Base-by-base conservation (phyloP, 2,113 vertebrate genomes). In the Deroptyus accipitrinus region DNA sequence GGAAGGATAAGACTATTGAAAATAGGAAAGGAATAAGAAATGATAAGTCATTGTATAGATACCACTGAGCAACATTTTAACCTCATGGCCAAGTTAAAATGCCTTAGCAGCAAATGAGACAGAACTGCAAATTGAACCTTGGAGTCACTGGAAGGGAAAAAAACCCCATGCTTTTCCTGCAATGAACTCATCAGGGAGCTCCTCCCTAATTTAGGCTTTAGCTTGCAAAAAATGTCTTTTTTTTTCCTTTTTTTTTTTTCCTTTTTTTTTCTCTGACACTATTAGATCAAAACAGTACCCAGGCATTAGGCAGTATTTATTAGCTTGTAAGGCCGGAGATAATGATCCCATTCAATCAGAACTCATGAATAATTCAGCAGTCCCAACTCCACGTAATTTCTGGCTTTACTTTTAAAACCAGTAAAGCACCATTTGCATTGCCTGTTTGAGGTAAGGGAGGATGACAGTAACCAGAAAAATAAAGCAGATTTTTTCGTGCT, bases 301-400 rank as follows among this genome's bases (percentile, higher is more conserved):
- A 97, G 94, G 97, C 97, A 97, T 97, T 97, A 98, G 97, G 97
- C 97, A 98, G 97, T 98, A 98, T 98, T 98, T 98, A 98, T 98
- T 98, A 98, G 96, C 97, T 97, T 98, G 96, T 98, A 97, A 97
- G 97, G 81, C 97, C 98, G 96, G 96, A 98, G 97, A 98, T 98
- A 98, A 98, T 98, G 97, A 98, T 98, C 96, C 96, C 90, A 98
- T 98, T 98, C 98, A 98, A 98, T 98, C 97, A 98, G 97, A 98
- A 97, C 33, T 94, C 94, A 98, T 98, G 97, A 98, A 98, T 98
- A 97, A 98, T 98, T 97, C 97, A 98, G 59, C 59, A 98, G 95
- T 96, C 94, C 94, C 96, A 98, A 97, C 97, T 98, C 97, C 96
- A 97, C 94, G 88, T 98, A 97, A 98, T 98, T 98, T 97, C 96